Percentiles rank a stretch among this genome's conserved stretches.
Conservation (phyloP, 2,797 vertebrate species). For the Bradypodion ventrale region DNA sequence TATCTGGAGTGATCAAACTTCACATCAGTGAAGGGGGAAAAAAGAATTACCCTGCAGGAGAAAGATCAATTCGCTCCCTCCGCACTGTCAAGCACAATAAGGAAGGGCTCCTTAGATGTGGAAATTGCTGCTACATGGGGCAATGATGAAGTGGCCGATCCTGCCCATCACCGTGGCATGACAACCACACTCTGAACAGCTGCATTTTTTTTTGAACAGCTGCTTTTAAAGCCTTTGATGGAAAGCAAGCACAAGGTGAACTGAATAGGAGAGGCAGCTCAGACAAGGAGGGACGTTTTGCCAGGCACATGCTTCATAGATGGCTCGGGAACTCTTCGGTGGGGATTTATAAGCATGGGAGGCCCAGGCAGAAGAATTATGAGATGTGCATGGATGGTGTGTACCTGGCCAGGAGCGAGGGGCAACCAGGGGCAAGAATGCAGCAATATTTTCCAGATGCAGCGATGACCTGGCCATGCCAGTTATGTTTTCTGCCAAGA, state of each 20-base stretch:
- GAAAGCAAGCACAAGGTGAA: not conserved
- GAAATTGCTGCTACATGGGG: not conserved
- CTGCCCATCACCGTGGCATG: not conserved
- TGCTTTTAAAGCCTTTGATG: conserved; percentile 3
- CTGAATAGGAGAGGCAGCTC: not conserved
- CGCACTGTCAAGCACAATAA: conserved; percentile 1
- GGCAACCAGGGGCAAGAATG: not conserved
- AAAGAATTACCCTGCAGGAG: too few relatives aligned
- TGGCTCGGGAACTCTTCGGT: not conserved
- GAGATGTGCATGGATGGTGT: not conserved
- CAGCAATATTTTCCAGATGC: not conserved
- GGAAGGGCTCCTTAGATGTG: not conserved
- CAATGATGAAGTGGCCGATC: not conserved
- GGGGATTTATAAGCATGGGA: not conserved
- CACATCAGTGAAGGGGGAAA: too few relatives aligned
- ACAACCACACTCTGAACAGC: not conserved
- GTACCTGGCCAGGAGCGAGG: not conserved
- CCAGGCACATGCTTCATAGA: not conserved
- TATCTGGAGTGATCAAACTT: not conserved
- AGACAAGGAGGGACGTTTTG: not conserved
- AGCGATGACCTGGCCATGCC: not conserved
- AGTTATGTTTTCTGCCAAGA: not conserved
- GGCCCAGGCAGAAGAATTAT: conserved; percentile 6
- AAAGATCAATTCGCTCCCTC: not conserved
- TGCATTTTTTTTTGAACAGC: not conserved